phyloP scores from a whole-genome alignment of 2,113 vertebrate genomes.

The Archocentrus centrarchus region DNA sequence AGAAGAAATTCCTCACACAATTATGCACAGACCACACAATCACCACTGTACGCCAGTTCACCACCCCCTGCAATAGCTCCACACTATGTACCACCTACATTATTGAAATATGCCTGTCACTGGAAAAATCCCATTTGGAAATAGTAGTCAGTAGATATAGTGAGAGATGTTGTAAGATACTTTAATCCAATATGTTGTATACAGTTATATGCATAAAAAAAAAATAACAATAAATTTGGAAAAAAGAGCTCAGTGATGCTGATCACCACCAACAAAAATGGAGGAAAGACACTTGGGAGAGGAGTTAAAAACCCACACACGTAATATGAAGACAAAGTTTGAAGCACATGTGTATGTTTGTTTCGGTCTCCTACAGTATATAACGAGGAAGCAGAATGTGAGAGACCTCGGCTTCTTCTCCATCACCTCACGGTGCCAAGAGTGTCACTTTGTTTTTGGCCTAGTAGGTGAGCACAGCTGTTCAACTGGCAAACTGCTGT shows the following conservation, averaged over 20 bases:
- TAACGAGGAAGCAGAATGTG: not conserved
- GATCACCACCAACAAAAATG: not conserved
- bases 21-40: not conserved
- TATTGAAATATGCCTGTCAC: constrained; percentile 53
- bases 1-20: not conserved
- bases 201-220: not conserved
- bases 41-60: not conserved
- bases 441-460: constrained; percentile 38
- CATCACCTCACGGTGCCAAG: constrained; percentile 10
- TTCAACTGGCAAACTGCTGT: constrained; percentile 27
- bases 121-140: not conserved
- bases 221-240: not conserved
- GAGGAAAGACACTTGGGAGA: not conserved
- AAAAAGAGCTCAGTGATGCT: not conserved
- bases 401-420: not conserved
- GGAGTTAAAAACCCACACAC: not conserved
- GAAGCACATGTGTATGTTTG: not conserved
- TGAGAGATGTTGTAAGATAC: too few species aligned
- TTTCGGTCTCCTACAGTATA: not conserved
- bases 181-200: not conserved
- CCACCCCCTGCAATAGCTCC: constrained; percentile 6
- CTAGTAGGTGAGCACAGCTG: constrained; percentile 51
- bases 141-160: too few species aligned
- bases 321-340: not conserved
- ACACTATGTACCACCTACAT: constrained; percentile 33